A percentile compares a stretch with the other conserved stretches of the same genome.
Evolutionary conservation across 2,888 invertebrate genomes (phyloP).

Genomic region (Eurytoma californica): DNA sequence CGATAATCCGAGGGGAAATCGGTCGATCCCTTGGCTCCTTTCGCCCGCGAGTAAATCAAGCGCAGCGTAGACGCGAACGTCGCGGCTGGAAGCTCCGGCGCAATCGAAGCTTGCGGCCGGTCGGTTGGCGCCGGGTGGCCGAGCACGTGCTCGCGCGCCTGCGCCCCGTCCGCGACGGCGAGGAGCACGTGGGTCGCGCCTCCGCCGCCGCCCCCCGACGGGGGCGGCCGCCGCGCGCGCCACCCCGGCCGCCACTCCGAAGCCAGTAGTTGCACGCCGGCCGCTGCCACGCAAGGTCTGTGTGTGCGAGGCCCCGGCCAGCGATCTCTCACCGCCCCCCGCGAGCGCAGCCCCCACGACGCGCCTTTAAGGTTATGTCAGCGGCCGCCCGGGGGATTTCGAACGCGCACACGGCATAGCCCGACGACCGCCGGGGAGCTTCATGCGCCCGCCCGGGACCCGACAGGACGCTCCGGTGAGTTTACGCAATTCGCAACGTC

Average conservation of each 20-base stretch:
- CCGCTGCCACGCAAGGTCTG: constrained; percentile 71
- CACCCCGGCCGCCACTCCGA: constrained; percentile 47
- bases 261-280: constrained; percentile 70
- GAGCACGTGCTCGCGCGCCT: constrained; percentile 38
- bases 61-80: too few species aligned
- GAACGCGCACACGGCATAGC: constrained; percentile 21
- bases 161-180: not conserved
- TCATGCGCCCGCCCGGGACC: not conserved
- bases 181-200: not conserved
- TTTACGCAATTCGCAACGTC: not conserved
- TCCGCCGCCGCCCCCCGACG: constrained; percentile 30
- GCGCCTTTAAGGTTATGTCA: constrained; percentile 39
- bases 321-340: not conserved
- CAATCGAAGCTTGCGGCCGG: not conserved
- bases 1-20: too few species aligned
- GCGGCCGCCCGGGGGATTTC: constrained; percentile 18
- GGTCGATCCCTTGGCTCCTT: too few species aligned
- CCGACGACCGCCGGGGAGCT: not conserved
- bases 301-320: too few species aligned
- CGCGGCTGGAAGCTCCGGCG: too few species aligned
- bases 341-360: not conserved
- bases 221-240: constrained; percentile 31
- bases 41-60: too few species aligned
- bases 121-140: not conserved
- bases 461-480: not conserved